Evolutionary conservation across 2,113 vertebrate species (phyloP), one percentile per base, ranked within the genome.

Genomic region (Bubalus kerabau): DNA sequence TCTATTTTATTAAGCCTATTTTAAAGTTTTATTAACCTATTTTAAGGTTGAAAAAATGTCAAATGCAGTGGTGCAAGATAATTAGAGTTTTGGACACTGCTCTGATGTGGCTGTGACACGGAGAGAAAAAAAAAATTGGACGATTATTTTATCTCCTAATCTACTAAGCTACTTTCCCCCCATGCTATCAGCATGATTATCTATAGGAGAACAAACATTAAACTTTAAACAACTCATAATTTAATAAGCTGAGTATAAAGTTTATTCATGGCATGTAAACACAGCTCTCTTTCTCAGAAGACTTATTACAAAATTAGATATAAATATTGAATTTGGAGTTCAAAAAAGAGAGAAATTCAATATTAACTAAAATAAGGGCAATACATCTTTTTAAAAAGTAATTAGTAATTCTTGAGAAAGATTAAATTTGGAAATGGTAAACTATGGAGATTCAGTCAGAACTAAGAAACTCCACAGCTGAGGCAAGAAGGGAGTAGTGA

Each of bases 221-320:
- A 88, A 46, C 48, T 95, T 91, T 30, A 91, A 30, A 71, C 19
- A 88, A 67, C 50, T 95, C 90, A 88, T 40, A 64, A 64, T 88
- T 87, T 81, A 54, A 59, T 14, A 83, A 83, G 4, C 30, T 80
- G 48, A 32, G 13, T 86, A 85, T 92, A 28, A 95, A 78, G 15
- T 90, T 88, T 32, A 81, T 67, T 92, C 30, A 52, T 95, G 46
- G 78, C 90, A 96, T 93, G 13, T 94, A 90, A 97, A 89, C 30
- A 30, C 30, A 92, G 52, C 26, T 95, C 67, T 43, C 12, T 90
- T 91, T 74, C 30, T 96, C n/a, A 88, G 57, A 95, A 94, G 50
- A 28, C 5, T 91, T 48, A 52, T 83, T 84, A 32, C 6, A 89
- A 64, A 91, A 78, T 89, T 96, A 85, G 13, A 21, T 86, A 67